A percentile compares a stretch with the other conserved stretches of the same genome.
phyloP scores from a whole-genome alignment of 2,888 invertebrate species.

The Bellardia pandia region DNA sequence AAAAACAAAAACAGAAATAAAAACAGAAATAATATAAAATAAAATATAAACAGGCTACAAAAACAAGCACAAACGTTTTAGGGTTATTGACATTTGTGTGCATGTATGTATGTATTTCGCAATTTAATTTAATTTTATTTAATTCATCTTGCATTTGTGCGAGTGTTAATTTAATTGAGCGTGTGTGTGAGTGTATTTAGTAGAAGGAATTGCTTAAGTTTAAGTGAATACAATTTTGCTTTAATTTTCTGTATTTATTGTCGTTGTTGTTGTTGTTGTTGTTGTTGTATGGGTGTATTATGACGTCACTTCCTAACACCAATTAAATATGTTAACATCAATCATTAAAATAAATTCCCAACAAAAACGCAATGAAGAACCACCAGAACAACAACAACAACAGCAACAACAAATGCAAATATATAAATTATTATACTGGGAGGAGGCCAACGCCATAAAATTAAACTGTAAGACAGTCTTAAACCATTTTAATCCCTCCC shows the following conservation, averaged over 20 bases:
- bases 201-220: too few species aligned
- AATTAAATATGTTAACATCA: conserved; percentile 70
- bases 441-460: conserved; percentile 59
- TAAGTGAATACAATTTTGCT: conserved; percentile 1
- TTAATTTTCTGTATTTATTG: not conserved
- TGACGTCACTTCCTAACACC: conserved; percentile 73
- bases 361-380: not conserved
- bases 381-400: too few species aligned
- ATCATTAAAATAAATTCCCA: conserved; percentile 50
- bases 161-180: conserved; percentile 43
- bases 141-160: conserved; percentile 67
- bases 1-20: not conserved
- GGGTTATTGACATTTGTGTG: conserved; percentile 72
- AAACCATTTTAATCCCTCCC: conserved; percentile 35
- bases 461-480: conserved; percentile 45
- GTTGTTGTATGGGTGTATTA: not conserved
- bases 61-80: conserved; percentile 60
- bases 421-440: conserved; percentile 31
- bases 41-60: conserved; percentile 24
- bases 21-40: conserved; percentile 10
- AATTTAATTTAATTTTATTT: conserved; percentile 69
- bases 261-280: not conserved
- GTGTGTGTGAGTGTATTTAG: not conserved
- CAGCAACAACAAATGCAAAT: conserved; percentile 11
- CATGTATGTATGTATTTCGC: conserved; percentile 49